Conservation (phyloP, 2,888 invertebrate species). For the Elysia crispata region DNA sequence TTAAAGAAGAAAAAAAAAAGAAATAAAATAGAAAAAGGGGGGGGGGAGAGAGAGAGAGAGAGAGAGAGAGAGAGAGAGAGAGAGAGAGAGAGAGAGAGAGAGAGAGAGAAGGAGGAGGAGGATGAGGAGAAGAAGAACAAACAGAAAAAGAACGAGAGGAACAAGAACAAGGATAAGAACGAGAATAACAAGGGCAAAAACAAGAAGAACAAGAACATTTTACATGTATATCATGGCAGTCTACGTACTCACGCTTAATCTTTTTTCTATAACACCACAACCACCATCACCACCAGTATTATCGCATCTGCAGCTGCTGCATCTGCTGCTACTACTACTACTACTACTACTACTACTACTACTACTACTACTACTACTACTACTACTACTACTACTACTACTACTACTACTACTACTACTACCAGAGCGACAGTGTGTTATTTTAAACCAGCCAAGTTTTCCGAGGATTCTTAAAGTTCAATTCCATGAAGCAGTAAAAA, state of each 20-base stretch:
- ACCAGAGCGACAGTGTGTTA: neutral
- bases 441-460: too few relatives aligned
- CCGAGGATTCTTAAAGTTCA: too few relatives aligned
- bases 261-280: neutral
- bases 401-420: neutral
- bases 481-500: too few relatives aligned
- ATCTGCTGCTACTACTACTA: neutral
- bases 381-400: constrained; percentile 35
- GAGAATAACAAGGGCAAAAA: too few relatives aligned
- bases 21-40: too few relatives aligned
- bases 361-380: constrained; percentile 39
- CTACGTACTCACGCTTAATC: neutral
- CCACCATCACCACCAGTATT: neutral
- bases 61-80: constrained; percentile 11
- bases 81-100: constrained; percentile 39
- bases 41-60: too few relatives aligned
- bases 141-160: too few relatives aligned
- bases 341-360: neutral
- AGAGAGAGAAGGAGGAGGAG: neutral
- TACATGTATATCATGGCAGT: neutral
- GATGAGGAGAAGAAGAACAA: neutral
- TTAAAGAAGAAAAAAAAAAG: too few relatives aligned
- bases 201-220: neutral
- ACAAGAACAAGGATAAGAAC: too few relatives aligned
- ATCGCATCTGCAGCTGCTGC: too few relatives aligned